Evolutionary conservation across 35 echinoderm and acorn worm genomes (phyloP).

Genomic region (Heliocidaris tuberculata): DNA sequence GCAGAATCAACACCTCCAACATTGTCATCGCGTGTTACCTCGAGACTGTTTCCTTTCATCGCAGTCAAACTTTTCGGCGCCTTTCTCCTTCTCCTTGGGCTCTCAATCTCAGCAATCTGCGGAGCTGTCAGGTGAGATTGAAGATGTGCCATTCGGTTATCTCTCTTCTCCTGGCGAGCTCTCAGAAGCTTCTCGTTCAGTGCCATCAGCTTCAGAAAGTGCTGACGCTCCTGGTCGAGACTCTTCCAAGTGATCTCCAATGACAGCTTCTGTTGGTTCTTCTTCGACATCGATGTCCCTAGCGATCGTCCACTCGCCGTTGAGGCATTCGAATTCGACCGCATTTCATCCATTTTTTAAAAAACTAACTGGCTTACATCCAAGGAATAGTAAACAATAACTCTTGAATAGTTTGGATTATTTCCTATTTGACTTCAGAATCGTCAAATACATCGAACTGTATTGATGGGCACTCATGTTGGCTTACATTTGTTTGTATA

Average conservation of each 20-base stretch:
- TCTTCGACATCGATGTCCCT: slow-evolving; percentile 8
- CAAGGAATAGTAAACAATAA: neutral
- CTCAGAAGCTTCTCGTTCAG: slow-evolving; percentile 31
- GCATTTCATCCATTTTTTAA: neutral
- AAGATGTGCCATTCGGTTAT: neutral
- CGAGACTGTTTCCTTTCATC: neutral
- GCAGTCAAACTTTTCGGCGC: neutral
- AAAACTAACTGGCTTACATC: neutral
- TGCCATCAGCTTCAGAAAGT: slow-evolving; percentile 39
- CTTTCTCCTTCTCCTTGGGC: neutral
- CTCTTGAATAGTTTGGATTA: too few relatives aligned
- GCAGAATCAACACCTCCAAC: neutral
- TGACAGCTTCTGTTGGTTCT: slow-evolving; percentile 39
- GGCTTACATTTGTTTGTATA: too few relatives aligned
- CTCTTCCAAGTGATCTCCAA: slow-evolving; percentile 6
- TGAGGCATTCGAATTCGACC: neutral
- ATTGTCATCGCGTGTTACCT: neutral
- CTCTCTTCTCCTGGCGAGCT: neutral
- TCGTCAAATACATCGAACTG: too few relatives aligned
- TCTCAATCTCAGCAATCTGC: slow-evolving; percentile 14
- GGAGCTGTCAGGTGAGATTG: slow-evolving; percentile 6
- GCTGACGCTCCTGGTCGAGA: slow-evolving; percentile 36
- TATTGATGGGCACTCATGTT: too few relatives aligned
- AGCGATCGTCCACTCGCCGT: neutral
- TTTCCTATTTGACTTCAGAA: too few relatives aligned